Base-by-base conservation (phyloP, 2,113 vertebrate species). In the Cololabis saira region DNA sequence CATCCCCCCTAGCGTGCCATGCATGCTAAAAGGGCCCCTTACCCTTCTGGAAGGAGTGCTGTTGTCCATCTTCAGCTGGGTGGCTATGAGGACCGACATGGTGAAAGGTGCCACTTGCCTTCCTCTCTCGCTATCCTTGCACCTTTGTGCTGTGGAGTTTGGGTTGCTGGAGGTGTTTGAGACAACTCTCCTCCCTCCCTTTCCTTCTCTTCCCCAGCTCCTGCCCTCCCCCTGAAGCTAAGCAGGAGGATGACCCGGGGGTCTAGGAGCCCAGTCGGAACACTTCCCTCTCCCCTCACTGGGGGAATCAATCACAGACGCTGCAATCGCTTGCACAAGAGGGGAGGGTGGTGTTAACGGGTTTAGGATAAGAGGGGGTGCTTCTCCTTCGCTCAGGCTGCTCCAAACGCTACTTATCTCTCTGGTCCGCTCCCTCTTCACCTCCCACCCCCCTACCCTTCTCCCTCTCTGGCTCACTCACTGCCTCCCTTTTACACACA, bases 71-170 rank as follows among this genome's bases (percentile, higher is more conserved):
- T 87, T 94, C 56, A 92, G 63, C 52, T 92, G 91, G 67, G 92
- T 88, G 57, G 85, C 90, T 67, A 94, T 90, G 71, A 94, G 84
- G 61, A 92, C 84, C 1, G 90, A 93, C 86, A 90, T 90, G 71
- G 64, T 82, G 85, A 47, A 47, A 67, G 69, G 54, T 71, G 50
- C 13, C 62, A 78, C 73, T 80, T 61, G 72, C 47, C 49, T 81
- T 81, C 47, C n/a, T 56, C 51, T 61, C 60, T 62, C 41, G 62
- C 63, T 61, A 47, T 18, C 61, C 74, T 81, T 73, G 49, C 75
- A 83, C 87, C 80, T 90, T 71, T 81, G 67, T 73, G 76, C 71
- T 66, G 69, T 61, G 74, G 82, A 89, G 84, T 89, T 87, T 72
- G 75, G 62, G 74, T 54, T 68, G 68, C 71, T 68, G 66, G 74